phyloP scores from a whole-genome alignment of 2,797 vertebrate genomes.

The Paratrypauchen microcephalus region DNA sequence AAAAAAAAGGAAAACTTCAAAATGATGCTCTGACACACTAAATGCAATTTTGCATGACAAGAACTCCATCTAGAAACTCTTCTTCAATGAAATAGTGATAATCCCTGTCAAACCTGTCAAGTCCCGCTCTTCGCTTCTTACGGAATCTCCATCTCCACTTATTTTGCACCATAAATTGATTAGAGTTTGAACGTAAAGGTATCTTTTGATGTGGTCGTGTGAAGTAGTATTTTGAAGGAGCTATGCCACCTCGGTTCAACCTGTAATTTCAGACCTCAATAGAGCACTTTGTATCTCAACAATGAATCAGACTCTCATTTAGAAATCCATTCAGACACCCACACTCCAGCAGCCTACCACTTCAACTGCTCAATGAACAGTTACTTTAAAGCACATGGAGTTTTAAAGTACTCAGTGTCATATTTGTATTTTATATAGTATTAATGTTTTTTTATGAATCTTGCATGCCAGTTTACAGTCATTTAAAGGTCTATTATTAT shows the following conservation, averaged over 20 bases:
- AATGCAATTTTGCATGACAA: neutral
- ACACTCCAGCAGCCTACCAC: neutral
- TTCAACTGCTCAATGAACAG: too few species aligned
- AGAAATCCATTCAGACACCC: neutral
- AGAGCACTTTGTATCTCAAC: conserved; percentile 7
- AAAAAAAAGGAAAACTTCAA: neutral
- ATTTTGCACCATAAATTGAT: conserved; percentile 24
- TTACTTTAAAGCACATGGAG: too few species aligned
- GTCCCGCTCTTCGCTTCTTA: conserved; percentile 13
- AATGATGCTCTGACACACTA: neutral
- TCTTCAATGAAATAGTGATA: neutral
- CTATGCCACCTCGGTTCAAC: conserved; percentile 20
- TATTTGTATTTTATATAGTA: too few species aligned
- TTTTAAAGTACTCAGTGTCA: too few species aligned
- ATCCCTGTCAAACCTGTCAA: conserved; percentile 10
- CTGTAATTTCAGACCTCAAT: conserved; percentile 33
- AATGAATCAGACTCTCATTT: conserved; percentile 15
- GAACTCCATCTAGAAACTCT: neutral
- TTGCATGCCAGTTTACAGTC: too few species aligned
- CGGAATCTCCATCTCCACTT: conserved; percentile 17
- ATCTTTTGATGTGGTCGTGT: conserved; percentile 40
- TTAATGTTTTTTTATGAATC: too few species aligned
- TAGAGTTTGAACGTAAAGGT: conserved; percentile 38
- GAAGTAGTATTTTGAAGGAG: conserved; percentile 19
- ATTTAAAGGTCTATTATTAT: too few species aligned